A percentile compares a stretch with the other conserved stretches of the same genome.
phyloP scores from a whole-genome alignment of 2,888 invertebrate species.

The Argynnis bischoffii region DNA sequence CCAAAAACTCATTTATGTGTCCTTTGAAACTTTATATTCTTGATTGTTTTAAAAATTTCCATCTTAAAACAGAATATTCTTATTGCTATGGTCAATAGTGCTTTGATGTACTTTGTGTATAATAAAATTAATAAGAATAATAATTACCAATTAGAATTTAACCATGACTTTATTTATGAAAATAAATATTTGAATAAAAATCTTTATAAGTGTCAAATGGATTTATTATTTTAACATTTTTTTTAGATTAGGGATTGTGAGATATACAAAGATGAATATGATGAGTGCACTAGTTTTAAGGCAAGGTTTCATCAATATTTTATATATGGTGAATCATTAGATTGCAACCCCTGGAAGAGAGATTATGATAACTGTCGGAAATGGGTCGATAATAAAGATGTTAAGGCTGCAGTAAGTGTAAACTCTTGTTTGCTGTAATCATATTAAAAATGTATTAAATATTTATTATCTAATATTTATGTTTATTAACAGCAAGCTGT shows the following conservation, averaged over 20 bases:
- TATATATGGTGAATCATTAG: slow-evolving; percentile 86
- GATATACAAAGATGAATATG: slow-evolving; percentile 91
- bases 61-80: too few relatives aligned
- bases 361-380: slow-evolving; percentile 89
- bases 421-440: not conserved
- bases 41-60: too few relatives aligned
- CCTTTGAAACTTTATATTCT: not conserved
- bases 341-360: slow-evolving; percentile 91
- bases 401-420: slow-evolving; percentile 85
- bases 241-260: slow-evolving; percentile 89
- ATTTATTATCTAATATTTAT: not conserved
- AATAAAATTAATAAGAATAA: too few relatives aligned
- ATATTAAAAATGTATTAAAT: not conserved
- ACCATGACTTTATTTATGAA: too few relatives aligned
- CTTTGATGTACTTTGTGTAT: too few relatives aligned
- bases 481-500: slow-evolving; percentile 79
- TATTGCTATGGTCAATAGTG: too few relatives aligned
- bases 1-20: not conserved
- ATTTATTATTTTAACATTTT: slow-evolving; percentile 21
- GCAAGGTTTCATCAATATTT: slow-evolving; percentile 94
- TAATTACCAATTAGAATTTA: too few relatives aligned
- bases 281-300: slow-evolving; percentile 88
- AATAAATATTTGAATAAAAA: not conserved
- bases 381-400: slow-evolving; percentile 84
- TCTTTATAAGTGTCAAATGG: not conserved